Evolutionary conservation across 1,140 invertebrate genomes (phyloP), one percentile per base, ranked within the genome.

Genomic region (Pseudomyrmex concolor): DNA sequence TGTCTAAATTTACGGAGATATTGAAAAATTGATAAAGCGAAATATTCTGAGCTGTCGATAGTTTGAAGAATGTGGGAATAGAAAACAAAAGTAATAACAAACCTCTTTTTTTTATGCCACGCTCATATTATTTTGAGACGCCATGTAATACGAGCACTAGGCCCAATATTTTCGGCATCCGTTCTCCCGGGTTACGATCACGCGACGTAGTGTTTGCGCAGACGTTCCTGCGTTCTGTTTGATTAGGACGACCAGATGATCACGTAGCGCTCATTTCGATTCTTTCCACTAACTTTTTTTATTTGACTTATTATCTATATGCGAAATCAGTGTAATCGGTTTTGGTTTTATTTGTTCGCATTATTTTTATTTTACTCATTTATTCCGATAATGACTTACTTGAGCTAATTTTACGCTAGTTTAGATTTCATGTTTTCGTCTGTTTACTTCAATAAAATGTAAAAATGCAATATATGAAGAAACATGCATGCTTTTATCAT

Each of bases 161-260:
- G 51, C 50, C 51, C 55, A 54, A 80, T 74, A 73, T 78, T 89
- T 89, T 86, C 83, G 85, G 87, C 82, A 86, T 85, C 83, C 78
- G 81, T 82, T 62, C 86, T 91, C 90, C 84, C 86, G 89, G 85
- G 70, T 78, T 82, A 81, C 64, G 77, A 72, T 84, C 80, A 76
- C 89, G 78, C 5, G 77, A 86, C 22, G 80, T 89, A 89, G 74
- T 90, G 89, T 91, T 92, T 91, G 86, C 86, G 86, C 90, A 90
- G 86, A 71, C 89, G 89, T 92, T 91, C 89, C 84, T 91, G 86
- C 87, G 78, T 87, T 88, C 68, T 93, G 90, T 94, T 94, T 94
- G 93, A 94, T 94, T 92, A 93, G 93, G 92, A 93, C 86, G 10
- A 91, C 91, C 92, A 93, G 93, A 92, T 94, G 92, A 92, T 92